Percentiles rank a stretch among this genome's conserved stretches.
Evolutionary conservation across 1,140 invertebrate species (phyloP).

Genomic region (Drosophila mojavensis): DNA sequence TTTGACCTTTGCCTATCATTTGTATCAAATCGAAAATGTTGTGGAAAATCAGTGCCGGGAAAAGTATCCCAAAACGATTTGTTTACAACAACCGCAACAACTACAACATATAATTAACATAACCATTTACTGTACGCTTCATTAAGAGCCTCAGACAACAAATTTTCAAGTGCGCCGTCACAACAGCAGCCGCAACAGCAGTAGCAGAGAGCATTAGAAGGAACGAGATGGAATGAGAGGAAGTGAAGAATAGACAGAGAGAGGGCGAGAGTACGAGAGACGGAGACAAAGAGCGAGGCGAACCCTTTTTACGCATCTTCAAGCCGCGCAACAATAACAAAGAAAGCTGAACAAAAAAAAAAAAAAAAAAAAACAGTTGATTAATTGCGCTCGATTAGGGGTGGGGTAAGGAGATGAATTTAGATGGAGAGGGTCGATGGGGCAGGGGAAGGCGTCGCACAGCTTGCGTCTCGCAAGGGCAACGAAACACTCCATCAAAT

Average conservation of each 20-base stretch:
- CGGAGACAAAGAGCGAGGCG: conserved; percentile 16
- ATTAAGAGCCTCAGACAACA: conserved; percentile 75
- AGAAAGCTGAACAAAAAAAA: conserved; percentile 34
- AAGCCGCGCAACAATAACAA: conserved; percentile 26
- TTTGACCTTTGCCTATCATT: conserved; percentile 38
- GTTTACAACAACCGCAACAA: conserved; percentile 49
- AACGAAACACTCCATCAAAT: conserved; percentile 65
- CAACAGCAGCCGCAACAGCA: not conserved
- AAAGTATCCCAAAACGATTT: conserved; percentile 56
- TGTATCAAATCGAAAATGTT: conserved; percentile 21
- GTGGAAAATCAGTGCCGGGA: conserved; percentile 52
- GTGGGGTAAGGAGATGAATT: not conserved
- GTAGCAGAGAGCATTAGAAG: not conserved
- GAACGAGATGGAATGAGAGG: conserved; percentile 9
- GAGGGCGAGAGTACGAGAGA: conserved; percentile 3
- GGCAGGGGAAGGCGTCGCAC: not conserved
- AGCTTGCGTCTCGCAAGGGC: conserved; percentile 21
- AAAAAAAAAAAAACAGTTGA: conserved; percentile 61
- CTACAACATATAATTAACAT: conserved; percentile 17
- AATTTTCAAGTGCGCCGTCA: conserved; percentile 68
- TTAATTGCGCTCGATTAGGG: conserved; percentile 49
- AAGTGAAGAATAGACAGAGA: not conserved
- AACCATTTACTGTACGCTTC: conserved; percentile 75
- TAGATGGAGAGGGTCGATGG: not conserved
- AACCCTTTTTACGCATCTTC: conserved; percentile 53